Conservation (phyloP, 2,888 invertebrate genomes). For the Polydrusus tereticollis region DNA sequence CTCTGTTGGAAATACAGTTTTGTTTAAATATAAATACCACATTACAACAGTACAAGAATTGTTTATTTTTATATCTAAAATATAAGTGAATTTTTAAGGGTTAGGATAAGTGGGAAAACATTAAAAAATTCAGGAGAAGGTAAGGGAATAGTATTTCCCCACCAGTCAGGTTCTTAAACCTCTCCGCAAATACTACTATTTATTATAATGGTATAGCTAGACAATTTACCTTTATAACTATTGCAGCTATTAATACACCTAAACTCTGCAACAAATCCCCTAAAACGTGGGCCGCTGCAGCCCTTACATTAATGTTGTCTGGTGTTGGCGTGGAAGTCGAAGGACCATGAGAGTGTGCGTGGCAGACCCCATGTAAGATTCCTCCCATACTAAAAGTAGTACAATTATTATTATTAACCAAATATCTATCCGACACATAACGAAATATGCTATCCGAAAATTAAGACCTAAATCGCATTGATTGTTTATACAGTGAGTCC, state of each 20-base stretch:
- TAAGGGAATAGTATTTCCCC: background rate
- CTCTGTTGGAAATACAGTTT: too few species aligned
- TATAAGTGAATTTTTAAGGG: too few species aligned
- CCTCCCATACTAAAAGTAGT: constrained; percentile 77
- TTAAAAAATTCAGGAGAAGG: too few species aligned
- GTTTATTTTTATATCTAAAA: too few species aligned
- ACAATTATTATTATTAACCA: constrained; percentile 5
- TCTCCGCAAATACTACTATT: background rate
- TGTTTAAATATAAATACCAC: too few species aligned
- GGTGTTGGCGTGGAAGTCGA: constrained; percentile 16
- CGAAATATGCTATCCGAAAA: too few species aligned
- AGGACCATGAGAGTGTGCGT: constrained; percentile 57
- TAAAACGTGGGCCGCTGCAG: constrained; percentile 90
- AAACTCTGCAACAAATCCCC: constrained; percentile 91
- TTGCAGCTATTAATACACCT: constrained; percentile 86
- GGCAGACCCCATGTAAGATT: constrained; percentile 81
- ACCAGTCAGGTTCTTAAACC: too few species aligned
- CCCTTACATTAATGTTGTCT: constrained; percentile 82
- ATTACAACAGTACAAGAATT: too few species aligned
- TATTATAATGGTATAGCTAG: background rate
- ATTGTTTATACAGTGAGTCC: too few species aligned
- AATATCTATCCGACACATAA: too few species aligned
- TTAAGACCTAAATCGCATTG: too few species aligned
- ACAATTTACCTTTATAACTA: constrained; percentile 79
- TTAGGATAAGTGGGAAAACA: too few species aligned